Evolutionary conservation across 2,888 invertebrate species (phyloP).

Genomic region (Caenorhabditis becei): DNA sequence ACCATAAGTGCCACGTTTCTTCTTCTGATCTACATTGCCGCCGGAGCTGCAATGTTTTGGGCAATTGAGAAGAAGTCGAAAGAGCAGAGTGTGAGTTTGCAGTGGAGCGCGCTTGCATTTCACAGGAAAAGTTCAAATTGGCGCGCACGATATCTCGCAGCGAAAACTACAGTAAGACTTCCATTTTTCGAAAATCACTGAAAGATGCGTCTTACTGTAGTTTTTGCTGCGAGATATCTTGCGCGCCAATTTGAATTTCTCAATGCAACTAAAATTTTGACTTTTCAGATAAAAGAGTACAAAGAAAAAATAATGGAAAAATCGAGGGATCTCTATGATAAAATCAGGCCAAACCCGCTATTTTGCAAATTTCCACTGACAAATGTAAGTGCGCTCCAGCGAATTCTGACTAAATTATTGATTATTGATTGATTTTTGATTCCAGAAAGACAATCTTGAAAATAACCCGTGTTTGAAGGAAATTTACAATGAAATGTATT

Average conservation of each 20-base stretch:
- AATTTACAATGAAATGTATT: constrained; percentile 1
- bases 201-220: no score
- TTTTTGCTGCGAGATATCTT: no score
- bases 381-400: no score
- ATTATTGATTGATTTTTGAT: background rate
- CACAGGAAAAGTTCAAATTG: background rate
- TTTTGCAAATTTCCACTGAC: no score
- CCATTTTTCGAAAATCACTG: no score
- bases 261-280: no score
- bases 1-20: constrained; percentile 16
- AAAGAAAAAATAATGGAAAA: constrained; percentile 2
- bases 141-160: no score
- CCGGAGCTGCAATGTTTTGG: constrained; percentile 27
- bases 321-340: constrained; percentile 12
- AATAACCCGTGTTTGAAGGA: constrained; percentile 23
- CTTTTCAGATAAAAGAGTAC: constrained; percentile 13
- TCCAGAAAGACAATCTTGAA: background rate
- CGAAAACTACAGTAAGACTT: no score
- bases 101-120: background rate
- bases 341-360: background rate
- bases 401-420: no score
- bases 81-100: background rate
- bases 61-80: constrained; percentile 10
- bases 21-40: background rate
- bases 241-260: no score